Conservation (phyloP, 2,888 invertebrate genomes). For the Crocallis elinguaria region DNA sequence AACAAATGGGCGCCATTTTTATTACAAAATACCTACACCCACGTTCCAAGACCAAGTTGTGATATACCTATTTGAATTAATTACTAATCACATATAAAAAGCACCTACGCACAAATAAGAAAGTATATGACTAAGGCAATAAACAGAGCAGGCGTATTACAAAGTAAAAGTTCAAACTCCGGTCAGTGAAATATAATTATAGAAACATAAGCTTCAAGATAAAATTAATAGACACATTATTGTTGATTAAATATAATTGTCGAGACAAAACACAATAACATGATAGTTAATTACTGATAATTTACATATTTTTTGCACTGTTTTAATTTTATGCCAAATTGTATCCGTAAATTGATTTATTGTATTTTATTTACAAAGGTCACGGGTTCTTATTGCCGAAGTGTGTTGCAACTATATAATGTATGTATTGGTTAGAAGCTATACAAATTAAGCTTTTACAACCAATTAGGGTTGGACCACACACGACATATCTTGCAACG, state of each 20-base stretch:
- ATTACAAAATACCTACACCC: conserved; percentile 71
- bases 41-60: conserved; percentile 52
- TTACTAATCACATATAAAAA: conserved; percentile 60
- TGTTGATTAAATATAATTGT: conserved; percentile 33
- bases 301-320: conserved; percentile 4
- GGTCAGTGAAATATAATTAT: conserved; percentile 46
- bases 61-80: conserved; percentile 67
- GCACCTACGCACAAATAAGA: conserved; percentile 53
- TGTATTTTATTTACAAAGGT: background rate
- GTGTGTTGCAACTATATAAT: background rate
- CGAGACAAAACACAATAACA: conserved; percentile 49
- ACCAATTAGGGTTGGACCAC: background rate
- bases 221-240: conserved; percentile 50
- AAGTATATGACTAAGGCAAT: conserved; percentile 37
- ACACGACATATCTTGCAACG: background rate
- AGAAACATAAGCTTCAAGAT: conserved; percentile 42
- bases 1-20: conserved; percentile 70
- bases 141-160: conserved; percentile 38
- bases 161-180: conserved; percentile 44
- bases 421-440: background rate
- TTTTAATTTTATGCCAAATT: background rate
- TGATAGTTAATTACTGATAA: conserved; percentile 6
- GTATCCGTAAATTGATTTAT: background rate
- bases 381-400: background rate
- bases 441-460: background rate